Evolutionary conservation across 1,140 invertebrate genomes (phyloP).

Genomic region (Aporrectodea caliginosa): DNA sequence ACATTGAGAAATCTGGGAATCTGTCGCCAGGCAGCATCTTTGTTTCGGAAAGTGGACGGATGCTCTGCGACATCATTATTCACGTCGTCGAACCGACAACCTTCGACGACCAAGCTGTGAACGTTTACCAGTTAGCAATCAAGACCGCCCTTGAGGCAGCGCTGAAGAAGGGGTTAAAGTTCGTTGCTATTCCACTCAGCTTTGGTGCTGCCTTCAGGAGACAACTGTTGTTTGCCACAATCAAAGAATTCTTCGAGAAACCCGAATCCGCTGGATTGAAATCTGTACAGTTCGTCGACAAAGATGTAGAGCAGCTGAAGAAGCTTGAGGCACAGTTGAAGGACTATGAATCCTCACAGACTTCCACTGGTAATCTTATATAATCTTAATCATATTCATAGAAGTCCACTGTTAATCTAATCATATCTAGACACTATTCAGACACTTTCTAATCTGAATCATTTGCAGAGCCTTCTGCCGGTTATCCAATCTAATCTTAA

Average conservation of each 20-base stretch:
- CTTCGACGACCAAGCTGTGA: not conserved
- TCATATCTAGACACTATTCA: too few relatives aligned
- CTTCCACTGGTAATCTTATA: too few relatives aligned
- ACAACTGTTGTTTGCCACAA: not conserved
- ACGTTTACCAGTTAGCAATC: not conserved
- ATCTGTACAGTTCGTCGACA: not conserved
- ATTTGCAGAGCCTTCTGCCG: too few relatives aligned
- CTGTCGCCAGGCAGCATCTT: not conserved
- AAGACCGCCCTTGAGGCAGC: not conserved
- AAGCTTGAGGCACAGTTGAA: not conserved
- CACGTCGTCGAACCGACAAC: not conserved
- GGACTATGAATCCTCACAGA: not conserved
- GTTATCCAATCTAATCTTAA: too few relatives aligned
- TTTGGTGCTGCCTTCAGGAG: not conserved
- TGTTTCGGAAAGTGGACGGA: not conserved
- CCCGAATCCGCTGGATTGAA: not conserved
- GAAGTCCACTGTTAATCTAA: too few relatives aligned
- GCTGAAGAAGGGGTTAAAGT: not conserved
- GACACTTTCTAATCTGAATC: too few relatives aligned
- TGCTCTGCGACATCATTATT: not conserved
- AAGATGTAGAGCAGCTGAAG: not conserved
- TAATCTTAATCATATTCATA: too few relatives aligned
- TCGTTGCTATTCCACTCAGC: not conserved
- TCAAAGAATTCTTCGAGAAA: not conserved
- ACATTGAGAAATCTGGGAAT: not conserved